phyloP scores from a whole-genome alignment of 2,113 vertebrate genomes.

The Pycnonotus jocosus region DNA sequence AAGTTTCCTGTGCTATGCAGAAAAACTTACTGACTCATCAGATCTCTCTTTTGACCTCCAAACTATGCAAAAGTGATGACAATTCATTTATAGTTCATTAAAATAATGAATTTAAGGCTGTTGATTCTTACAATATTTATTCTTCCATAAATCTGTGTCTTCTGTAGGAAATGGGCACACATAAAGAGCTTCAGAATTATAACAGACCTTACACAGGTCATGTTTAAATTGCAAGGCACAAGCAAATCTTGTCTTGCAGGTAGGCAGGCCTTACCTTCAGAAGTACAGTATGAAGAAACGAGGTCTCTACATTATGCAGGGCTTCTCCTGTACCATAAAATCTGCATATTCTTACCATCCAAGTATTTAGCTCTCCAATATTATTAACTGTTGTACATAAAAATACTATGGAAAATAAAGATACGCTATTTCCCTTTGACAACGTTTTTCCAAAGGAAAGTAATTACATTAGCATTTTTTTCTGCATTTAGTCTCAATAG shows the following conservation, averaged over 20 bases:
- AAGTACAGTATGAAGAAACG: background rate
- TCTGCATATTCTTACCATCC: background rate
- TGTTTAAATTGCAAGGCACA: background rate
- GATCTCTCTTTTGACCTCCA: background rate
- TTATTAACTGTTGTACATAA: background rate
- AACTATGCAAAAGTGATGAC: background rate
- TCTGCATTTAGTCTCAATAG: background rate
- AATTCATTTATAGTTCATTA: background rate
- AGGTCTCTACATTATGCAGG: background rate
- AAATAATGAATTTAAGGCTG: background rate
- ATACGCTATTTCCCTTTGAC: background rate
- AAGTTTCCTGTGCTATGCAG: background rate
- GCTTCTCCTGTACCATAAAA: background rate
- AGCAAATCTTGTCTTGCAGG: background rate
- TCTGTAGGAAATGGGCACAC: background rate
- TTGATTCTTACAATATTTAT: background rate
- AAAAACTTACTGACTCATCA: background rate
- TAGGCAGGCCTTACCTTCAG: background rate
- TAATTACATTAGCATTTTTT: slow-evolving; percentile 34
- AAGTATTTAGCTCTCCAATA: background rate
- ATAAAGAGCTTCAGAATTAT: background rate
- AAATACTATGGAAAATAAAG: background rate
- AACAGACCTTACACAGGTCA: background rate
- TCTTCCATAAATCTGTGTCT: background rate
- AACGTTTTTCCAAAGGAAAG: background rate